Base-by-base conservation (phyloP, 1,140 invertebrate species). In the Apis florea region DNA sequence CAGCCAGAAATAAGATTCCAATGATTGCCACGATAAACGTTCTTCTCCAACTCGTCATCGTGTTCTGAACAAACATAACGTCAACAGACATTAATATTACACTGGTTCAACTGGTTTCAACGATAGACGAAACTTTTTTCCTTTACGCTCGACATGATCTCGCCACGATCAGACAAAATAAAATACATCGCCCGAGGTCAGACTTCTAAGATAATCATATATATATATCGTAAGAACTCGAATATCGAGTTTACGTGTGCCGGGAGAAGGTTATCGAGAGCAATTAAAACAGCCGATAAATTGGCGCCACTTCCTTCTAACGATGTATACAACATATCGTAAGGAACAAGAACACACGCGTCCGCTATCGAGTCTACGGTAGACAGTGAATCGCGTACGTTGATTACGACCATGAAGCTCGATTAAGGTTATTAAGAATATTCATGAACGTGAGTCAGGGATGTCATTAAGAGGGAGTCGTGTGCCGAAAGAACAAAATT, bases 341-440 rank as follows among this genome's bases (percentile, higher is more conserved):
- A 54, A 73, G 59, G 13, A 75, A 54, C 21, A 40, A 67, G 19
- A 72, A 54, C 69, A 49, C 49, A 13, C 64, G 64, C 31, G 56
- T 53, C 40, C 15, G 13, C 47, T 49, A 51, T 63, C 56, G 12
- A 9, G 72, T 49, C 47, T 56, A 79, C 68, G 68, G 58, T 51
- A 56, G 79, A 81, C 53, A 24, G 64, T 67, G 64, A 67, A 67
- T 67, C 64, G 79, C 63, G 6, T 31, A 40, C 64, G 74, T 59
- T 78, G 78, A 84, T 84, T 82, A 84, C 79, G 82, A 76, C 82
- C 82, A 86, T 83, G 84, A 86, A 31, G 75, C 64, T 77, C 85
- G 85, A 88, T 88, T 87, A 88, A 87, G 86, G 80, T 84, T 82
- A 84, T 88, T 88, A 88, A 88, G 86, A 87, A 88, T 88, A 88